Percentiles rank a stretch among this genome's conserved stretches.
phyloP scores from a whole-genome alignment of 2,797 vertebrate species.

The Lemur catta region DNA sequence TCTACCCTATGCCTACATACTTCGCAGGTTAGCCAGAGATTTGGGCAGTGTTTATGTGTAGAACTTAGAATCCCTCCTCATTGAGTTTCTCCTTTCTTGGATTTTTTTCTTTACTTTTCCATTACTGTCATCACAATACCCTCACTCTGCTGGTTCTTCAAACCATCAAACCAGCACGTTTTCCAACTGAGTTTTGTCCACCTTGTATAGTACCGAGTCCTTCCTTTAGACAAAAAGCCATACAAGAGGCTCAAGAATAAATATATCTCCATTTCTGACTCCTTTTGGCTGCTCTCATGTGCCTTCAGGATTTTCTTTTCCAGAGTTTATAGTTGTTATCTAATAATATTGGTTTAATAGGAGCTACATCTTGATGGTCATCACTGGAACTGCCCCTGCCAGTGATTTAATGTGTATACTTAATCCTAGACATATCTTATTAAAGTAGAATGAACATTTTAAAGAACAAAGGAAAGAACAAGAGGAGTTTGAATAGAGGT shows the following conservation, averaged over 20 bases:
- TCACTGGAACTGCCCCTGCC: neutral
- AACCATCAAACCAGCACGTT: neutral
- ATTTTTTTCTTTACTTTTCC: neutral
- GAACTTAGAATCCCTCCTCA: neutral
- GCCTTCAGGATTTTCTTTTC: neutral
- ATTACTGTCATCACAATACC: neutral
- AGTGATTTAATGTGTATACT: neutral
- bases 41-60: neutral
- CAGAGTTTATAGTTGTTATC: neutral
- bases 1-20: neutral
- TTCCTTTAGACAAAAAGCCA: neutral
- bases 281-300: constrained; percentile 42
- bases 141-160: neutral
- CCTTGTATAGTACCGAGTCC: accelerated
- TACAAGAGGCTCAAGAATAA: neutral
- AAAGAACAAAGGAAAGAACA: neutral
- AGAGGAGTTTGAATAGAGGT: neutral
- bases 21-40: neutral
- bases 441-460: neutral
- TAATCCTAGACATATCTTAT: neutral
- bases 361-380: neutral
- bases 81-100: neutral
- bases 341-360: neutral
- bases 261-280: neutral
- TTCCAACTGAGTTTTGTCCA: neutral